phyloP scores from a whole-genome alignment of 2,113 vertebrate genomes.

The Syngnathus scovelli region DNA sequence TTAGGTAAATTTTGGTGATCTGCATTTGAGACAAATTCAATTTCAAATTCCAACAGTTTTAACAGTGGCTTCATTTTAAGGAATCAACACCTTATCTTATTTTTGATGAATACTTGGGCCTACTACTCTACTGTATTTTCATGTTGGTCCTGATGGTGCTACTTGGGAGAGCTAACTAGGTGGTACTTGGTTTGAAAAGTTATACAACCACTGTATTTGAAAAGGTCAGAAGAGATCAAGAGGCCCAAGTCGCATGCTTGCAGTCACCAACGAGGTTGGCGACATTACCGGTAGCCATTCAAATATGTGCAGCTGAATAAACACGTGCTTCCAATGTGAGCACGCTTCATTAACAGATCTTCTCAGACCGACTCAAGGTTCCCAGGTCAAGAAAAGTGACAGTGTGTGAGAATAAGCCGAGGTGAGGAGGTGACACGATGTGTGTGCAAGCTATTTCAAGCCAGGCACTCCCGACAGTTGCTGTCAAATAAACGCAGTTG shows the following conservation, averaged over 20 bases:
- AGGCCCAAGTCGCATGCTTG: neutral
- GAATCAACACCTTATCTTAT: no score
- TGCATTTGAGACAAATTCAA: no score
- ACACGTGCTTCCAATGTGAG: constrained; percentile 48
- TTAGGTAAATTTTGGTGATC: no score
- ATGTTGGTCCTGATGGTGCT: no score
- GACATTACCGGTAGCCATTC: constrained; percentile 28
- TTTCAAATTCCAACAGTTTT: no score
- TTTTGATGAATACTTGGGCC: no score
- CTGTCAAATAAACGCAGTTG: constrained; percentile 25
- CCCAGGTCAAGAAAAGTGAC: constrained; percentile 46
- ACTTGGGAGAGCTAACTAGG: neutral
- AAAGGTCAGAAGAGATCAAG: neutral
- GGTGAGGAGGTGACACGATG: constrained; percentile 25
- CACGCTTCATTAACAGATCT: constrained; percentile 44
- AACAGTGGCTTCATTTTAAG: no score
- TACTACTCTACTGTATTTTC: no score
- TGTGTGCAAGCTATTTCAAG: constrained; percentile 41
- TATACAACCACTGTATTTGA: neutral
- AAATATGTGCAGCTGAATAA: constrained; percentile 21
- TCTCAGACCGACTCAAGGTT: constrained; percentile 16
- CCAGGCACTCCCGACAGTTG: constrained; percentile 26
- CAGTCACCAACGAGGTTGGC: constrained; percentile 38
- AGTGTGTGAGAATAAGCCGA: constrained; percentile 45
- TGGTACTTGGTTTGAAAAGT: neutral